Evolutionary conservation across 2,888 invertebrate genomes (phyloP).

Genomic region (Nesidiocoris tenuis): DNA sequence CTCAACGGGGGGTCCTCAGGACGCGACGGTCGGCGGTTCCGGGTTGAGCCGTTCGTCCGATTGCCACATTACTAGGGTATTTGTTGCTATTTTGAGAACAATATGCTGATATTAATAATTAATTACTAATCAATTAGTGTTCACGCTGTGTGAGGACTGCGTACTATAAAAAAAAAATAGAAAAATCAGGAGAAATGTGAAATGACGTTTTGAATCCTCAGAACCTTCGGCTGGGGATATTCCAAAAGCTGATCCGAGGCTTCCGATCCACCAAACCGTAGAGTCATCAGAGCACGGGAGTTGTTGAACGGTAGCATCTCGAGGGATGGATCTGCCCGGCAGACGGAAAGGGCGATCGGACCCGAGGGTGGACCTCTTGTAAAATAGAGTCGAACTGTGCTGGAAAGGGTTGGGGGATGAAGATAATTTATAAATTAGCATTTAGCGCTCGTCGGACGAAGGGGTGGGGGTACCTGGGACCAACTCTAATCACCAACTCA

Average conservation of each 20-base stretch:
- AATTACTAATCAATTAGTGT: no score
- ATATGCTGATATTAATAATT: no score
- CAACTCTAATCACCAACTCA: conserved; percentile 43
- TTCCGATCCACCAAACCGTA: neutral
- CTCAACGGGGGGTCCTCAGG: no score
- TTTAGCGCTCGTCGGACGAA: conserved; percentile 33
- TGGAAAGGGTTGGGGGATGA: conserved; percentile 10
- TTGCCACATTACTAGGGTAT: no score
- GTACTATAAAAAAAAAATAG: no score
- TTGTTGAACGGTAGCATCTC: neutral
- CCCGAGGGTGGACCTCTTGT: neutral
- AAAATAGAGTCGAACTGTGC: neutral
- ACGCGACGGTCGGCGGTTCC: no score
- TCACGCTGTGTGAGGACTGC: no score
- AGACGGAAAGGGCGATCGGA: neutral
- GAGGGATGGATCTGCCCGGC: neutral
- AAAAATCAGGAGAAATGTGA: neutral
- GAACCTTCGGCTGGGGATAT: neutral
- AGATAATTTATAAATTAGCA: conserved; percentile 43
- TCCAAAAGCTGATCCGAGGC: neutral
- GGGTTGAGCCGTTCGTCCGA: no score
- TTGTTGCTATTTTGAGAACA: no score
- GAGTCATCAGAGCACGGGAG: neutral
- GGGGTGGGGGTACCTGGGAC: conserved; percentile 8
- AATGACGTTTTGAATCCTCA: neutral